These are phyloP conservation scores for Dynastes hyllus DNA, from an alignment of 2,888 invertebrate genomes.

Conservation along the genomic window DNA sequence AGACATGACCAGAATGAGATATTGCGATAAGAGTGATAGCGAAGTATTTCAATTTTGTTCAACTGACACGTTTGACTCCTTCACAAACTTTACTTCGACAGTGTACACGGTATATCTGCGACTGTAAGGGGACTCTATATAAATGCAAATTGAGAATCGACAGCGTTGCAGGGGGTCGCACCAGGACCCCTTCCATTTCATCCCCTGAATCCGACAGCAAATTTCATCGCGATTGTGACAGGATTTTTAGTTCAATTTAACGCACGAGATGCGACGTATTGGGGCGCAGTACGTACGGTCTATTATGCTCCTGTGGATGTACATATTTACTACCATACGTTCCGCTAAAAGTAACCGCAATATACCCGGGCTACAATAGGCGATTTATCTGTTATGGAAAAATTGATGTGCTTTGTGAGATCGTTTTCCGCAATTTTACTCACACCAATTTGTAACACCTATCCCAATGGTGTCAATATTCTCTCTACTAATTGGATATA, in stretches of 20 bases:
- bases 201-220: slow-evolving; percentile 3
- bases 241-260: slow-evolving; percentile 31
- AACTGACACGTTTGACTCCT: too few relatives aligned
- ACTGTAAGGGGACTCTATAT: slow-evolving; percentile 1
- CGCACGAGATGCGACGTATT: not conserved
- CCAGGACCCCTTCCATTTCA: not conserved
- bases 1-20: too few relatives aligned
- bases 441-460: too few relatives aligned
- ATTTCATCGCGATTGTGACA: slow-evolving; percentile 25
- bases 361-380: not conserved
- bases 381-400: not conserved
- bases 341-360: not conserved
- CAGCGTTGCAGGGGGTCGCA: not conserved
- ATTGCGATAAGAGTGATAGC: too few relatives aligned
- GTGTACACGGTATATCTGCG: too few relatives aligned
- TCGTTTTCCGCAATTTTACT: too few relatives aligned
- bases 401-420: not conserved
- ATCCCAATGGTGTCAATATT: too few relatives aligned
- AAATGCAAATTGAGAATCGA: slow-evolving; percentile 10
- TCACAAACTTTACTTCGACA: too few relatives aligned
- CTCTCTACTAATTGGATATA: too few relatives aligned
- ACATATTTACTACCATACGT: not conserved
- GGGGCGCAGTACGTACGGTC: not conserved
- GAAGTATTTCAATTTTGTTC: too few relatives aligned
- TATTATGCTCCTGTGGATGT: not conserved